Evolutionary conservation across 2,113 vertebrate genomes (phyloP).

Genomic region (Pteronura brasiliensis): DNA sequence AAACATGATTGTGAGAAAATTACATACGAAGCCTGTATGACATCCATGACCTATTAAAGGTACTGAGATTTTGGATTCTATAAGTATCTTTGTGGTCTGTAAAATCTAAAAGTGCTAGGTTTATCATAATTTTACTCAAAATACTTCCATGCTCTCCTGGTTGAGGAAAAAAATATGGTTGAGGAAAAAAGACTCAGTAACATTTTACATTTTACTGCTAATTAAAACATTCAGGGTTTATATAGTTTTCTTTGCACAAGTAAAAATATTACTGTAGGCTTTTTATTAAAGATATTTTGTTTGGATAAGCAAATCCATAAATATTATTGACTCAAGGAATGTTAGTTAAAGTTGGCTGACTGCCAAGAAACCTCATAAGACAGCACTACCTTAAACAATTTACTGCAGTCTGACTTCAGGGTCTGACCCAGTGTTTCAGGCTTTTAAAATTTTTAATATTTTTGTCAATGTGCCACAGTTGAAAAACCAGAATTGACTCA

Average conservation of each 20-base stretch:
- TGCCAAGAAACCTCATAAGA: background rate
- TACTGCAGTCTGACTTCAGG: background rate
- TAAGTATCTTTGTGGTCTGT: background rate
- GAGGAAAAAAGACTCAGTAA: background rate
- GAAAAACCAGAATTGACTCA: background rate
- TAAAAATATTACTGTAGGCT: background rate
- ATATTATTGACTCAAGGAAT: background rate
- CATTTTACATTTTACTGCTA: background rate
- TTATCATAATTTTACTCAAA: background rate
- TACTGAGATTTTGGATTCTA: background rate
- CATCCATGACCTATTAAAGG: background rate
- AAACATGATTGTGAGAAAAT: background rate
- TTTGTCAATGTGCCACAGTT: background rate
- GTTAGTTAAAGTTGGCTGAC: background rate
- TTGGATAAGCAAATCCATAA: background rate
- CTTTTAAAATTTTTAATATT: background rate
- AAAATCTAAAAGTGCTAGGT: background rate
- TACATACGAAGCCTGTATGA: background rate
- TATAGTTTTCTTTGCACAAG: background rate
- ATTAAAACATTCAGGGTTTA: background rate
- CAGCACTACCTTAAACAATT: background rate
- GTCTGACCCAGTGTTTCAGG: background rate
- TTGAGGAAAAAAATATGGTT: background rate
- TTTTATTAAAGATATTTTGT: slow-evolving; percentile 5
- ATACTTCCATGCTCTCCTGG: background rate